Percentiles rank a stretch among this genome's conserved stretches.
These are phyloP conservation scores for Troides helena DNA, from an alignment of 2,888 invertebrate genomes.

Conservation along the genomic window DNA sequence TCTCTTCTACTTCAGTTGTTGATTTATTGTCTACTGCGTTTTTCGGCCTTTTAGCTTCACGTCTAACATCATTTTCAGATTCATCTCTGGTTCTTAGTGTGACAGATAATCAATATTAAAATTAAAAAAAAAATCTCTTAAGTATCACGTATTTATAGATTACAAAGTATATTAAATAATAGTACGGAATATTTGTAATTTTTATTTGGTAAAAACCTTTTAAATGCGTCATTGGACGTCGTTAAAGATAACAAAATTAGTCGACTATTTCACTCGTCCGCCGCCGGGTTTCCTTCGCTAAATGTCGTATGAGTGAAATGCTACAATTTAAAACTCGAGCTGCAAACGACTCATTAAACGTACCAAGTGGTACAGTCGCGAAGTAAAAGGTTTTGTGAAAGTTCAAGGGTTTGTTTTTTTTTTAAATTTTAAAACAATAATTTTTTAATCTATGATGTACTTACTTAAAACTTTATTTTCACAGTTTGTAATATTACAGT, in stretches of 20 bases:
- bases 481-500: no score
- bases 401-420: background rate
- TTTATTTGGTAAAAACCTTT: background rate
- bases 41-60: no score
- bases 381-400: conserved; percentile 1
- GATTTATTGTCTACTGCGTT: no score
- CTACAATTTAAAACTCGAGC: conserved; percentile 29
- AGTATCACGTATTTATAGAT: no score
- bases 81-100: no score
- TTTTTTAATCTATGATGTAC: background rate
- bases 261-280: conserved; percentile 5
- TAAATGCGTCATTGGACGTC: background rate
- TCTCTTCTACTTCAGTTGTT: no score
- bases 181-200: no score
- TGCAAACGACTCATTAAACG: conserved; percentile 27
- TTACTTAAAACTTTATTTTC: no score
- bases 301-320: conserved; percentile 27
- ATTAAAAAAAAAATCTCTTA: no score
- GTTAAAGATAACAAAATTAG: conserved; percentile 19
- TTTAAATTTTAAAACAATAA: background rate
- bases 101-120: no score
- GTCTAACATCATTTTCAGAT: no score
- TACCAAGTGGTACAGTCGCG: conserved; percentile 22
- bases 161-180: no score
- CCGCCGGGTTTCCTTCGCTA: conserved; percentile 11